Conservation (phyloP, 1,140 invertebrate genomes). For the Telenomus remus region DNA sequence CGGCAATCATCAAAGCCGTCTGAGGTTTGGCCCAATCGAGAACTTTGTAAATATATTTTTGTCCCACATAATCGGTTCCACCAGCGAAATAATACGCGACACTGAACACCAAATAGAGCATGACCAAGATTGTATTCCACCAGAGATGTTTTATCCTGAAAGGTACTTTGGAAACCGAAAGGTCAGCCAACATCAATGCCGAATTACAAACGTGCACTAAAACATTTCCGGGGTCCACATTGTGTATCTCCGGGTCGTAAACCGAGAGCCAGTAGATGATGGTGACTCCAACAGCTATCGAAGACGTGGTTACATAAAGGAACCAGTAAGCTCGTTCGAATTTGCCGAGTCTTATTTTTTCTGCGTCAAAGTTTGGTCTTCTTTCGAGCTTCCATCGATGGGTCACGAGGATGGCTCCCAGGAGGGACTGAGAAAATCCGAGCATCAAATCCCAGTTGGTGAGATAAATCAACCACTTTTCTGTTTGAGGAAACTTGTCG, state of each 20-base stretch:
- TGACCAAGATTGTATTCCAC: constrained; percentile 22
- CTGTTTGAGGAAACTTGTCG: not conserved
- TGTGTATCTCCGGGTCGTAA: not conserved
- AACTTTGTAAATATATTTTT: not conserved
- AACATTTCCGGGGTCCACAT: not conserved
- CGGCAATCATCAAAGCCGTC: not conserved
- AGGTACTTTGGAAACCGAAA: constrained; percentile 2
- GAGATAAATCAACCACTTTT: constrained; percentile 6
- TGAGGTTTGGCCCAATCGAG: not conserved
- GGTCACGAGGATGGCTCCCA: constrained; percentile 3
- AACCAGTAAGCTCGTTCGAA: not conserved
- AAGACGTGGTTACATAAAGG: not conserved
- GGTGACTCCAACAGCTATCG: constrained; percentile 3
- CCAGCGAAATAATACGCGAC: not conserved
- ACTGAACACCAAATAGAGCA: constrained; percentile 8
- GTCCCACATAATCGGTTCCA: not conserved
- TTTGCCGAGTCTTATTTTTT: not conserved
- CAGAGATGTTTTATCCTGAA: constrained; percentile 30
- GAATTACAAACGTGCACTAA: constrained; percentile 4
- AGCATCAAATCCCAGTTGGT: constrained; percentile 6
- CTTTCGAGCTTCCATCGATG: constrained; percentile 1
- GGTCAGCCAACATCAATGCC: constrained; percentile 2
- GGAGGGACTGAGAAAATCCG: constrained; percentile 2
- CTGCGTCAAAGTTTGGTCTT: not conserved
- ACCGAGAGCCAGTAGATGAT: constrained; percentile 6